Base-by-base conservation (phyloP, 1,140 invertebrate species). In the Zaprionus ornatus region DNA sequence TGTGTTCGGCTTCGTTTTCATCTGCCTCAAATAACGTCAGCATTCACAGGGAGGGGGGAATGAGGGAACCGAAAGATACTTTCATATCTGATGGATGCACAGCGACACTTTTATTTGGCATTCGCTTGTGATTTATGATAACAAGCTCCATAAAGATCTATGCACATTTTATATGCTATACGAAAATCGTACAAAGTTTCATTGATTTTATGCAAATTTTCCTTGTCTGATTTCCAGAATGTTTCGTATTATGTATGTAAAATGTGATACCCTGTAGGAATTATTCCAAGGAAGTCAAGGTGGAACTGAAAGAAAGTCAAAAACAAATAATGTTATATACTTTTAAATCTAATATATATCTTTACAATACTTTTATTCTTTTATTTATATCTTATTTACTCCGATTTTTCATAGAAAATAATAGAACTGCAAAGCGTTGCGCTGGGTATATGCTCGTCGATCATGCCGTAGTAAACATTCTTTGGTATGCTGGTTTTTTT, bases 131-230 rank as follows among this genome's bases (percentile, higher is more conserved):
- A 90, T 90, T 90, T 90, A 90, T 83, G 86, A 90, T 85, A 90
- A 82, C 85, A 79, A 64, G 79, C 71, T 63, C 78, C 75, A 80
- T 78, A 70, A 80, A 80, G 52, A 77, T 77, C 77, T 72, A 66
- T 77, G 74, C 69, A 79, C 72, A 63, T 63, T 63, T 69, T 63
- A 74, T 66, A 40, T 32, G 62, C 37, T 64, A 40, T 57, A 57
- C 54, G 63, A 66, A 57, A 57, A 66, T 74, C 68, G 37, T 65
- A 56, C 64, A 55, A 45, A 64, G 75, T 85, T 79, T 71, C 82
- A 90, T 90, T 90, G 63, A 77, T 64, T 79, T 90, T 90, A 90
- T 90, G 85, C 81, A 85, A 90, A 90, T 88, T 83, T 69, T 55
- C 54, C 54, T 48, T 64, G 23, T 63, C 52, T 13, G 42, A 64